phyloP scores from a whole-genome alignment of 2,888 invertebrate species.

The Antitype chi region DNA sequence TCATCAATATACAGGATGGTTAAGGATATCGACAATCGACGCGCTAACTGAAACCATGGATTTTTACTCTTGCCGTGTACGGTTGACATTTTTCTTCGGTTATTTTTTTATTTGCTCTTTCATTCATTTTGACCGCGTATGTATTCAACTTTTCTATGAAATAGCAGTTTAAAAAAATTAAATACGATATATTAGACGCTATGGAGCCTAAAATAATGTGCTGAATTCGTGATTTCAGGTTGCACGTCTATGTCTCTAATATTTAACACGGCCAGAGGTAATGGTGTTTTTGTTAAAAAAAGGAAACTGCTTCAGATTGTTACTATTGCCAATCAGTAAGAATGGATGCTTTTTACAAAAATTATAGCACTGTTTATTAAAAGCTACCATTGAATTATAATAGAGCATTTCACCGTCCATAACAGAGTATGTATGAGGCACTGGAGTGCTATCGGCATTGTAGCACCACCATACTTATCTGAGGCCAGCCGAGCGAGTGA shows the following conservation, averaged over 20 bases:
- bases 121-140: too few species aligned
- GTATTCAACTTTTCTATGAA: too few species aligned
- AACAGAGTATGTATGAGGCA: conserved; percentile 48
- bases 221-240: too few species aligned
- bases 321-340: background rate
- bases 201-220: too few species aligned
- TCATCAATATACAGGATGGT: too few species aligned
- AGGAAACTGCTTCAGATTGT: background rate
- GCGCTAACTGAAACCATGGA: too few species aligned
- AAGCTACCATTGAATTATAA: conserved; percentile 10
- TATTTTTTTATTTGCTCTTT: too few species aligned
- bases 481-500: conserved; percentile 71
- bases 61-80: too few species aligned
- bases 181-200: too few species aligned
- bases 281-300: background rate
- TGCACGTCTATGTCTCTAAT: too few species aligned
- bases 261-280: background rate
- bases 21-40: background rate
- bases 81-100: too few species aligned
- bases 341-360: background rate
- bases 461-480: conserved; percentile 75
- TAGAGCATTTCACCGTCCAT: conserved; percentile 66
- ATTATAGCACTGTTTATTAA: background rate
- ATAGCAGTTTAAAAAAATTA: too few species aligned
- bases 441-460: conserved; percentile 66